These are phyloP conservation scores for Spheniscus humboldti DNA, from an alignment of 2,797 vertebrate species.

Conservation along the genomic window DNA sequence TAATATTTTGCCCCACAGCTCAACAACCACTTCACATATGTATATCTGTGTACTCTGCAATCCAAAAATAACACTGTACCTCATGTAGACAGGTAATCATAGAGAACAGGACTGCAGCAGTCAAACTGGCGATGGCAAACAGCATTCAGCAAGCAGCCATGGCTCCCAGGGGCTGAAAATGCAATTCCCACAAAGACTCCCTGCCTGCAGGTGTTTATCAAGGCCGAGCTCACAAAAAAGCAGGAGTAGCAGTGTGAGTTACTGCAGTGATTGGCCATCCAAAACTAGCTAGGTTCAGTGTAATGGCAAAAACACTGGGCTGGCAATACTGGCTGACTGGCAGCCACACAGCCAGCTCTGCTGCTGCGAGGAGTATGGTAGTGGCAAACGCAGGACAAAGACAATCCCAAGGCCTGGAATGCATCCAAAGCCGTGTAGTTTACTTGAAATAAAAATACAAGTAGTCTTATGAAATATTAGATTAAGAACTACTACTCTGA, in stretches of 20 bases:
- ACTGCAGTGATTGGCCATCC: neutral
- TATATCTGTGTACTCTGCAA: neutral
- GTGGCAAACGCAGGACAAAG: neutral
- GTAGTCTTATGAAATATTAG: neutral
- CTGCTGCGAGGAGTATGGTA: neutral
- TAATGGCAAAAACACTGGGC: neutral
- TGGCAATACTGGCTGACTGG: neutral
- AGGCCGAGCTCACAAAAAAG: neutral
- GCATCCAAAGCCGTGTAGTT: neutral
- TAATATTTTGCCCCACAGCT: neutral
- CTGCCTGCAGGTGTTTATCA: neutral
- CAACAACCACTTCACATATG: neutral
- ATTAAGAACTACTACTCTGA: neutral
- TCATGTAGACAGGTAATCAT: neutral
- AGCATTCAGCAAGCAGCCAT: neutral
- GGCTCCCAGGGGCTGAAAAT: neutral
- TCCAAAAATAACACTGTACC: neutral
- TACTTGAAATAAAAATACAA: neutral
- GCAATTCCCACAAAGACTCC: neutral
- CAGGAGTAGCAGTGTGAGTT: neutral
- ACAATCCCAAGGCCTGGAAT: neutral
- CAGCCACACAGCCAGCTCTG: neutral
- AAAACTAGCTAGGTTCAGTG: neutral
- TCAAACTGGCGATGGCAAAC: neutral
- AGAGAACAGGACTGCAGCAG: neutral